Percentiles rank a stretch among this genome's conserved stretches.
Evolutionary conservation across 2,113 vertebrate species (phyloP).

Genomic region (Dicrurus megarhynchus): DNA sequence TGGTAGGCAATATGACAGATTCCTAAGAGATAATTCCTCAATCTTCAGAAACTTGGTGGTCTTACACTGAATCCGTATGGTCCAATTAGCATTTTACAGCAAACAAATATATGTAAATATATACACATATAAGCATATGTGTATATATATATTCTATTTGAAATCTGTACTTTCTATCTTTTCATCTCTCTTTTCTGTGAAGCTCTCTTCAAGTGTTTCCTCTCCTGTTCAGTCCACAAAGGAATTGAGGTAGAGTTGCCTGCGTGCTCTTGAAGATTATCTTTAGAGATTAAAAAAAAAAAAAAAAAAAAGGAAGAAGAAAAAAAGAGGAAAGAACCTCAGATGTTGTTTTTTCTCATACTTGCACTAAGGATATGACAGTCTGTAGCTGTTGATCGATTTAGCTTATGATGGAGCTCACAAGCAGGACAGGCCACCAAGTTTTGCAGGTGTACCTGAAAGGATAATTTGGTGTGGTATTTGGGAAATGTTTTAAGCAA

Average conservation of each 20-base stretch:
- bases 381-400: background rate
- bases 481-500: background rate
- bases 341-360: background rate
- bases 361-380: background rate
- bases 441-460: background rate
- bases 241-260: background rate
- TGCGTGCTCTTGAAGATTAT: background rate
- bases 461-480: background rate
- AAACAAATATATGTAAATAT: background rate
- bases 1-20: background rate
- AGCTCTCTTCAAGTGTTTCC: background rate
- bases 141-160: background rate
- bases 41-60: background rate
- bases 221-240: constrained; percentile 7
- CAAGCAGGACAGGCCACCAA: background rate
- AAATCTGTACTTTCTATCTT: constrained; percentile 6
- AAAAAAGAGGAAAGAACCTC: background rate
- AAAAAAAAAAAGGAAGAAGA: background rate
- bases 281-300: background rate
- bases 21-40: background rate
- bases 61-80: background rate
- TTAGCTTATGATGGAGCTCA: background rate
- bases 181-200: constrained; percentile 8
- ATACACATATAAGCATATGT: fast-evolving
- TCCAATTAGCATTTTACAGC: background rate